Percentiles rank a stretch among this genome's conserved stretches.
Evolutionary conservation across 2,797 vertebrate species (phyloP).

Genomic region (Capromys pilorides): DNA sequence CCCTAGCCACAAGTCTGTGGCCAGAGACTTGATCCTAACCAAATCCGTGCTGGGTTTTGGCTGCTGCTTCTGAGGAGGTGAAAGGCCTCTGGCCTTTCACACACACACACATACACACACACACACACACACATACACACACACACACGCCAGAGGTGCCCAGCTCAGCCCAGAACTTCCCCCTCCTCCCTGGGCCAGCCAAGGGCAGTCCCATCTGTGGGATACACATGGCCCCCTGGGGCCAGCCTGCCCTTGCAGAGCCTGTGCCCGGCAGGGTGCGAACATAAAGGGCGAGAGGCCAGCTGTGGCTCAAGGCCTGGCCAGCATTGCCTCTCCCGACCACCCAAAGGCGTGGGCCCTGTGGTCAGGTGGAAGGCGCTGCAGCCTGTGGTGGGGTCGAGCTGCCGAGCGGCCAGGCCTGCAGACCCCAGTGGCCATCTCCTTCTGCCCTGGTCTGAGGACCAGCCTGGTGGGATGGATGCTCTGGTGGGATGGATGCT

Average conservation of each 20-base stretch:
- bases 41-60: background rate
- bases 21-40: background rate
- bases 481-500: background rate
- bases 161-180: background rate
- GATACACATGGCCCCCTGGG: fast-evolving
- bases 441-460: background rate
- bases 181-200: background rate
- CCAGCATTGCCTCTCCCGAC: background rate
- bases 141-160: too few relatives aligned
- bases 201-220: background rate
- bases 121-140: too few relatives aligned
- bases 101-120: too few relatives aligned
- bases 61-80: background rate
- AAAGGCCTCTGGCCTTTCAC: background rate
- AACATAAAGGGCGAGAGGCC: fast-evolving
- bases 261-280: background rate
- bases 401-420: background rate
- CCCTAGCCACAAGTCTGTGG: background rate
- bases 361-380: background rate
- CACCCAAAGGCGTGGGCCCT: background rate
- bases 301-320: background rate
- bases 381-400: background rate
- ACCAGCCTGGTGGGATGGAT: background rate
- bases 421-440: background rate
- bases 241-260: too few relatives aligned